Conservation (phyloP, 2,797 vertebrate species). For the Mormyrus proboscirostris region DNA sequence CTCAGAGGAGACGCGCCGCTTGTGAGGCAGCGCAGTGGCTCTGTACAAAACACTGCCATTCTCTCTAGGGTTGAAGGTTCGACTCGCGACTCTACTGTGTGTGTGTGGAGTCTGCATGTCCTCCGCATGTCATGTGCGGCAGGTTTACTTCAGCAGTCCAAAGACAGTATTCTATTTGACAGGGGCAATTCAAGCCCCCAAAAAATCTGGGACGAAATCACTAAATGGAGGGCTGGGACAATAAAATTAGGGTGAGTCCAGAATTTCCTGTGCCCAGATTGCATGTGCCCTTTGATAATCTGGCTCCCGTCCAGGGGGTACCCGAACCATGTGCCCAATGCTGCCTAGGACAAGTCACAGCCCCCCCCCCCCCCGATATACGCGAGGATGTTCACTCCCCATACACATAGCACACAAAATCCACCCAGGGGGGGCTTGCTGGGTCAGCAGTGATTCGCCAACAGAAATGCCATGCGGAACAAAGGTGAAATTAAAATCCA, state of each 20-base stretch:
- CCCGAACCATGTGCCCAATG: background rate
- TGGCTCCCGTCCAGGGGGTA: background rate
- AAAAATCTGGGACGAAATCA: background rate
- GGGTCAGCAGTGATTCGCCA: background rate
- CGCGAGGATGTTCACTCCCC: background rate
- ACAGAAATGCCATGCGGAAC: background rate
- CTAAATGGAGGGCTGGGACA: background rate
- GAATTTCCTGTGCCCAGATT: background rate
- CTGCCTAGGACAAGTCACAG: background rate
- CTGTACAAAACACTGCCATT: background rate
- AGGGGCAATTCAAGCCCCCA: background rate
- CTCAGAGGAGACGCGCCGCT: background rate
- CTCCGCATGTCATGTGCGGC: background rate
- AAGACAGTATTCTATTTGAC: background rate
- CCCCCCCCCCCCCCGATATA: background rate
- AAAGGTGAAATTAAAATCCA: background rate
- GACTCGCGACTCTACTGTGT: background rate
- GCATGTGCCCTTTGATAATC: background rate
- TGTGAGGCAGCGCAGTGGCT: background rate
- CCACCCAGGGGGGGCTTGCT: background rate
- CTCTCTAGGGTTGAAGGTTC: background rate
- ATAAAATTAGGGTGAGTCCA: background rate
- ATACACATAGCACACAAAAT: background rate
- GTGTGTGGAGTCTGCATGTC: background rate
- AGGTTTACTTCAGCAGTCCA: background rate